Conservation (phyloP, 2,888 invertebrate species). For the Eulithis prunata region DNA sequence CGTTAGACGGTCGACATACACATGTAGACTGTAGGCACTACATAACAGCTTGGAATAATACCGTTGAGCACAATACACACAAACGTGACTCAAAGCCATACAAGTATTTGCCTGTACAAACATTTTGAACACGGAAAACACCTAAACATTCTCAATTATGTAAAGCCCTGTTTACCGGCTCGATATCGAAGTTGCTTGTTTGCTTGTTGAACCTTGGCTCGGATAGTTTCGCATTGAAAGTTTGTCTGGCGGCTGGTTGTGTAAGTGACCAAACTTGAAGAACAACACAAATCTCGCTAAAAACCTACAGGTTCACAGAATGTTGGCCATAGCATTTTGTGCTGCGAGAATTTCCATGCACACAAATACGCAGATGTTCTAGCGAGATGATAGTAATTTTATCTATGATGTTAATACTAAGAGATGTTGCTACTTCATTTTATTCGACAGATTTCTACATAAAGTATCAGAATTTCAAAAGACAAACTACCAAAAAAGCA, state of each 20-base stretch:
- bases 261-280: slow-evolving; percentile 70
- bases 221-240: slow-evolving; percentile 67
- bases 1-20: slow-evolving; percentile 27
- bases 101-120: slow-evolving; percentile 38
- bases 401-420: no score
- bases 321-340: not conserved
- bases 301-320: slow-evolving; percentile 4
- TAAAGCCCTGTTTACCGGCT: slow-evolving; percentile 56
- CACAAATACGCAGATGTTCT: no score
- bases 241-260: slow-evolving; percentile 61
- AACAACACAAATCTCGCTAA: slow-evolving; percentile 49
- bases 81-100: slow-evolving; percentile 54
- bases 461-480: not conserved
- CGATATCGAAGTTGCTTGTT: slow-evolving; percentile 46
- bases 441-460: no score
- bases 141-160: slow-evolving; percentile 58
- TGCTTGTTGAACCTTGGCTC: slow-evolving; percentile 64
- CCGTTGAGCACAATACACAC: slow-evolving; percentile 30
- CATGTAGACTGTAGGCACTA: slow-evolving; percentile 13
- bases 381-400: no score
- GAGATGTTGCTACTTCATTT: no score
- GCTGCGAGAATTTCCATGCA: no score
- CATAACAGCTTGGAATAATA: slow-evolving; percentile 36
- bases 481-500: not conserved
- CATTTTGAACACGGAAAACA: slow-evolving; percentile 41